Evolutionary conservation across 2,797 vertebrate species (phyloP), one percentile per base, ranked within the genome.

Genomic region (Muraenolepis orangiensis): DNA sequence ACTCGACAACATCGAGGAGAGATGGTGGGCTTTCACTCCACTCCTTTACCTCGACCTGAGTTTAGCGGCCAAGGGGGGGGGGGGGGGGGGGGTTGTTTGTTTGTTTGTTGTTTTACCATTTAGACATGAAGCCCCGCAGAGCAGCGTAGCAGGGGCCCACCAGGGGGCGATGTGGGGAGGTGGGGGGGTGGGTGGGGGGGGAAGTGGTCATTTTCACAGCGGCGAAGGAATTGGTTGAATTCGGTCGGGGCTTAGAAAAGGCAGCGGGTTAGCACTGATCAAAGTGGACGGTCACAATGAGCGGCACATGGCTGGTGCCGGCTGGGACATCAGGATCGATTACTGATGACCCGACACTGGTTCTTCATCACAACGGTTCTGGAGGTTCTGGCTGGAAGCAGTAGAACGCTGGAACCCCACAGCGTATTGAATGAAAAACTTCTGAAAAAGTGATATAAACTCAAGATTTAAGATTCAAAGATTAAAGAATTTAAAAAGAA

Each of bases 81-180:
- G 75, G 14, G n/a, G 82, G 57, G 75, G n/a, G 14, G n/a, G 82
- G 57, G 75, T 80, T 23, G 2, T 61, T 64, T 64, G 57, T 64
- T 64, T 64, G 57, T 64, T 64, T 64, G 57, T 26, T 64, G 57
- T 11, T 26, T 76, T 13, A 85, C 89, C 86, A 91, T 78, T 91
- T 61, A 75, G 83, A 86, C 91, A 91, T 76, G 87, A 89, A 76
- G n/a, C 89, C 92, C 93, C 91, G 87, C 88, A 84, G 86, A 71
- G 87, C 85, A 83, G 84, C 76, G 76, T 70, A 91, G 87, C 85
- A 84, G 81, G 84, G 82, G 91, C 78, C 88, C 75, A 18, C 70
- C 70, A 77, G 75, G 81, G 89, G 78, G 2, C 42, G 6, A 40
- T 12, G 11, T 2, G 38, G 38, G 38, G 4, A 2, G 38, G 38